Evolutionary conservation across 2,797 vertebrate species (phyloP).

Genomic region (Tarsius wallacei): DNA sequence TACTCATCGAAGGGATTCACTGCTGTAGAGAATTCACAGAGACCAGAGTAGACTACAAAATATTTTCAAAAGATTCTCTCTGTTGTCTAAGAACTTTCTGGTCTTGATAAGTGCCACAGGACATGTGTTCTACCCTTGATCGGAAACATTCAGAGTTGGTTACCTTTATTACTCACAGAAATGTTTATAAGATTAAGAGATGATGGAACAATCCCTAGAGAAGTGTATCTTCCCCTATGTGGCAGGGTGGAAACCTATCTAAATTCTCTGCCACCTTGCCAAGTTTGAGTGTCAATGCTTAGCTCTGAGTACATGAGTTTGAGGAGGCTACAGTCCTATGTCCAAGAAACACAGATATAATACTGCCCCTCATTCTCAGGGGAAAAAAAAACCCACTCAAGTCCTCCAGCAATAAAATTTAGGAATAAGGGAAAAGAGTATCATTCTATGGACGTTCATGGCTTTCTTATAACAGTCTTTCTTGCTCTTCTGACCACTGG

Average conservation of each 20-base stretch:
- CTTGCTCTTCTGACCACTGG: not conserved
- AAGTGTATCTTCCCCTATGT: not conserved
- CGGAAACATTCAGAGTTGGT: not conserved
- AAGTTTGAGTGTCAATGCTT: rapidly evolving
- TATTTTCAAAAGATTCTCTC: not conserved
- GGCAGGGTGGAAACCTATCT: not conserved
- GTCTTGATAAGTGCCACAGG: not conserved
- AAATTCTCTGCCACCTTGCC: not conserved
- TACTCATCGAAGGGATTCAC: not conserved
- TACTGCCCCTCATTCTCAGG: not conserved
- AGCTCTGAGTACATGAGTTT: not conserved
- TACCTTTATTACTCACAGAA: not conserved
- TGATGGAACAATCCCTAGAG: not conserved
- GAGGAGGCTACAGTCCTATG: not conserved
- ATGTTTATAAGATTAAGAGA: not conserved
- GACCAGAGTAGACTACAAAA: not conserved
- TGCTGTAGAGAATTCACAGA: not conserved
- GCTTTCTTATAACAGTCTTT: not conserved
- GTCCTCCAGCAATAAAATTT: not conserved
- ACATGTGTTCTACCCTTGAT: not conserved
- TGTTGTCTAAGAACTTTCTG: not conserved
- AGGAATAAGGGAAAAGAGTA: not conserved
- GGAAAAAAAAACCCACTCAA: not conserved
- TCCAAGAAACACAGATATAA: not conserved
- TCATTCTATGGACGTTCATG: not conserved